Percentiles rank a stretch among this genome's conserved stretches.
These are phyloP conservation scores for Mormyrops boulengeri DNA, from an alignment of 2,797 vertebrate species.

Conservation along the genomic window DNA sequence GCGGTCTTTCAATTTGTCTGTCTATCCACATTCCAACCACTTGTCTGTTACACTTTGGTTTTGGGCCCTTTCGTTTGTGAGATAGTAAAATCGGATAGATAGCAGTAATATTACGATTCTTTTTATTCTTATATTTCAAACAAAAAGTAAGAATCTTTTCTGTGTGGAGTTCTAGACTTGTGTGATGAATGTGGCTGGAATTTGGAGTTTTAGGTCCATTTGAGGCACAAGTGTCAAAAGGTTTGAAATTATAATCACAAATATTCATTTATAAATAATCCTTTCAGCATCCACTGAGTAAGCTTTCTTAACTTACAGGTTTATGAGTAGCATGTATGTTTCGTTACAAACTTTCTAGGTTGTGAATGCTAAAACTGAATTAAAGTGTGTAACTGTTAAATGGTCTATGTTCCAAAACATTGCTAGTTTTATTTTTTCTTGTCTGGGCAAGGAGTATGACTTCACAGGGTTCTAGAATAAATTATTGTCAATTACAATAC, in stretches of 20 bases:
- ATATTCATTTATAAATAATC: neutral
- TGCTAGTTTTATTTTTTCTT: neutral
- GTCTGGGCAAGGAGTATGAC: neutral
- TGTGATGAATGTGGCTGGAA: neutral
- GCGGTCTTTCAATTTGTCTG: neutral
- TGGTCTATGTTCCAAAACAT: neutral
- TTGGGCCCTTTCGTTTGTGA: constrained; percentile 4
- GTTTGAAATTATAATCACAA: neutral
- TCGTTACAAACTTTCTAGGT: neutral
- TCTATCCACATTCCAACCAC: neutral
- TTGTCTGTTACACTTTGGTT: neutral
- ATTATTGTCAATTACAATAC: neutral
- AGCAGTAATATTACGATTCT: neutral
- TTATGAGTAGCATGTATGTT: neutral
- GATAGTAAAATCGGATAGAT: neutral
- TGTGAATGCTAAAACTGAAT: too few relatives aligned
- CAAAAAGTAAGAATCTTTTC: neutral
- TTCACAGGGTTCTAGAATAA: neutral
- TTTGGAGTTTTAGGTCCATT: neutral
- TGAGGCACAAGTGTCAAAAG: neutral
- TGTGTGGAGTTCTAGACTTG: neutral
- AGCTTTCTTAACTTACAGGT: neutral
- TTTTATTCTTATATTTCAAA: neutral
- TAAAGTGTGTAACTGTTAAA: neutral
- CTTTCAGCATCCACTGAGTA: neutral